phyloP scores from a whole-genome alignment of 2,888 invertebrate genomes.

The Philereme vetulata region DNA sequence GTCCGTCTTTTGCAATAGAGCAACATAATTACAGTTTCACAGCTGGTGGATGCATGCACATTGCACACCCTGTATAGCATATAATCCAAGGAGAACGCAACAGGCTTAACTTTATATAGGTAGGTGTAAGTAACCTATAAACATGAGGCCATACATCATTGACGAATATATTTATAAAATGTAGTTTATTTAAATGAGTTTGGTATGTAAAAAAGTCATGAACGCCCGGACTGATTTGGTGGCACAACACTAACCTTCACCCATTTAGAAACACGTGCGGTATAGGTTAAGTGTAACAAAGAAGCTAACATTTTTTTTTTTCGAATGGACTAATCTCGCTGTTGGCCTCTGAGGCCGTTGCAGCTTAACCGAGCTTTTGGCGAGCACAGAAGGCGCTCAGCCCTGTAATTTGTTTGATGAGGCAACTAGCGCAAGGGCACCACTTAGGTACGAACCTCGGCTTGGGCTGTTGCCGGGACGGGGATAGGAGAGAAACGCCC shows the following conservation, averaged over 20 bases:
- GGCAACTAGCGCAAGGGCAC: no score
- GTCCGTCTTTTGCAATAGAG: conserved; percentile 33
- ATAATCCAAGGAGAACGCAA: neutral
- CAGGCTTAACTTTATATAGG: neutral
- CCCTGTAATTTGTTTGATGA: no score
- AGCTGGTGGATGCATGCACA: conserved; percentile 26
- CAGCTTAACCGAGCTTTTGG: no score
- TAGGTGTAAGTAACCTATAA: neutral
- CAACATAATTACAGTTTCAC: conserved; percentile 29
- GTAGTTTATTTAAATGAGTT: neutral
- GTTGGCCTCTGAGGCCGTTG: no score
- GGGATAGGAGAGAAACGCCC: no score
- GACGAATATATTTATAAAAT: neutral
- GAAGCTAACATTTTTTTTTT: no score
- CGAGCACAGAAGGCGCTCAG: no score
- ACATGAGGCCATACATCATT: neutral
- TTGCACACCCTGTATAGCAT: conserved; percentile 12
- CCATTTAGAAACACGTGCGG: conserved; percentile 18
- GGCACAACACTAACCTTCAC: conserved; percentile 17
- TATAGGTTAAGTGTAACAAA: neutral
- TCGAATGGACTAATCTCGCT: no score
- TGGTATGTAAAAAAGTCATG: conserved; percentile 1
- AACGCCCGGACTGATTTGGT: neutral
- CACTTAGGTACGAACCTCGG: no score
- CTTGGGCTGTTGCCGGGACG: no score